A percentile compares a stretch with the other conserved stretches of the same genome.
These are phyloP conservation scores for Scaptomyza parva DNA, from an alignment of 2,888 invertebrate genomes.

Conservation along the genomic window DNA sequence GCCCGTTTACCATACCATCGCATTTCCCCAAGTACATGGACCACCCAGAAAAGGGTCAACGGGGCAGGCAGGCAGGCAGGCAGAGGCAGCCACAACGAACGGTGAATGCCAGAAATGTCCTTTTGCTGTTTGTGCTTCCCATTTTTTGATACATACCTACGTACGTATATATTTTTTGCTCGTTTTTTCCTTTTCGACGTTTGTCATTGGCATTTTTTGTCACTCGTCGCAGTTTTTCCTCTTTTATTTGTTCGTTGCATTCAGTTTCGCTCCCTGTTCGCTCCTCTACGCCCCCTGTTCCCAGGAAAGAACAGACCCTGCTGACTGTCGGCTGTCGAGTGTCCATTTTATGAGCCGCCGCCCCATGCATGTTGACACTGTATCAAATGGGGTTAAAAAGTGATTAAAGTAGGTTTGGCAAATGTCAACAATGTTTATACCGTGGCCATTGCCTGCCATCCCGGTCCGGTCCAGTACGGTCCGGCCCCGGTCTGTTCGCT, in stretches of 20 bases:
- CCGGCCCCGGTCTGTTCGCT: conserved; percentile 1
- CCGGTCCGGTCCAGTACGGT: conserved; percentile 5
- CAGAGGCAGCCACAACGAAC: conserved; percentile 8
- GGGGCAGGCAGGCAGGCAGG: background rate
- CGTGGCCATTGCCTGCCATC: conserved; percentile 62
- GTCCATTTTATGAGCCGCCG: conserved; percentile 77
- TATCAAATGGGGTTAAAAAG: conserved; percentile 84
- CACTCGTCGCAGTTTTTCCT: conserved; percentile 47
- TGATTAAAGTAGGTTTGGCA: conserved; percentile 83
- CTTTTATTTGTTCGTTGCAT: conserved; percentile 45
- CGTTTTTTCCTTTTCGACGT: conserved; percentile 60
- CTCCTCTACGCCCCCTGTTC: conserved; percentile 7
- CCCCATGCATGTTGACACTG: conserved; percentile 78
- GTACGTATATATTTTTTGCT: conserved; percentile 4
- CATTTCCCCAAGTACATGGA: conserved; percentile 8
- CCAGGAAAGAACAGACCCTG: conserved; percentile 23
- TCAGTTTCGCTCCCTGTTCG: conserved; percentile 8
- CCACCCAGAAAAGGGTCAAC: conserved; percentile 4
- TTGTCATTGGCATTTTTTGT: conserved; percentile 79
- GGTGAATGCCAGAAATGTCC: conserved; percentile 28
- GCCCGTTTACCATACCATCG: conserved; percentile 65
- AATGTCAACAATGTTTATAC: conserved; percentile 82
- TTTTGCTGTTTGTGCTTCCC: conserved; percentile 38
- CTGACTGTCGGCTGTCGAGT: conserved; percentile 40
- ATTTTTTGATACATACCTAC: conserved; percentile 23